A percentile compares a stretch with the other conserved stretches of the same genome.
Conservation (phyloP, 2,113 vertebrate genomes). For the Platichthys stellatus region DNA sequence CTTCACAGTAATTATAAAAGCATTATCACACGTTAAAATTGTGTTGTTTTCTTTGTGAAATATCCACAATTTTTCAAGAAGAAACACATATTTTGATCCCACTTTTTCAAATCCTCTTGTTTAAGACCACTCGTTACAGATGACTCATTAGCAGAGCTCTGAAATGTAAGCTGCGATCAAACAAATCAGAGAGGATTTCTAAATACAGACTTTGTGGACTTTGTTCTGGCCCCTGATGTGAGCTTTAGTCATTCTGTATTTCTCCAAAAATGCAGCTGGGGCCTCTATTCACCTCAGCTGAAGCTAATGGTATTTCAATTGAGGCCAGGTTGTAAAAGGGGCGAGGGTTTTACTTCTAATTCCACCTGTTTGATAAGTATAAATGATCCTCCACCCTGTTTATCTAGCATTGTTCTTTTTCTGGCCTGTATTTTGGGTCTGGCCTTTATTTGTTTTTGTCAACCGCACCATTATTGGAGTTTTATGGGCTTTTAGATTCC, state of each 20-base stretch:
- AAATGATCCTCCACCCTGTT: no score
- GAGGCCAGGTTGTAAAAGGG: not conserved
- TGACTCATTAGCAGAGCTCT: not conserved
- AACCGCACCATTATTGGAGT: no score
- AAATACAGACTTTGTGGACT: not conserved
- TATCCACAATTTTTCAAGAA: conserved; percentile 6
- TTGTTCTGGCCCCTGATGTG: not conserved
- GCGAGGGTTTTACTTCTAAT: not conserved
- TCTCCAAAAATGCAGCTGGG: no score
- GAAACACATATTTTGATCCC: conserved; percentile 8
- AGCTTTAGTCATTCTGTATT: not conserved
- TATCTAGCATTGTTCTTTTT: no score
- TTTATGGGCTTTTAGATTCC: no score
- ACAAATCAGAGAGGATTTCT: not conserved
- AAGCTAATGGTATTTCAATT: not conserved
- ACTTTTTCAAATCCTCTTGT: not conserved
- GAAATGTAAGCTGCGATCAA: not conserved
- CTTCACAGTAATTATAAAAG: conserved; percentile 21
- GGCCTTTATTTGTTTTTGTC: no score
- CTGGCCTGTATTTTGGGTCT: no score
- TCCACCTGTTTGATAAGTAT: not conserved
- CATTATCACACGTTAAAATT: not conserved
- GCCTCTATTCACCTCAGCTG: no score
- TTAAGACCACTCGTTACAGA: not conserved
- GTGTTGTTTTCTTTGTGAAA: not conserved